phyloP scores from a whole-genome alignment of 2,797 vertebrate genomes.

The Vultur gryphus region DNA sequence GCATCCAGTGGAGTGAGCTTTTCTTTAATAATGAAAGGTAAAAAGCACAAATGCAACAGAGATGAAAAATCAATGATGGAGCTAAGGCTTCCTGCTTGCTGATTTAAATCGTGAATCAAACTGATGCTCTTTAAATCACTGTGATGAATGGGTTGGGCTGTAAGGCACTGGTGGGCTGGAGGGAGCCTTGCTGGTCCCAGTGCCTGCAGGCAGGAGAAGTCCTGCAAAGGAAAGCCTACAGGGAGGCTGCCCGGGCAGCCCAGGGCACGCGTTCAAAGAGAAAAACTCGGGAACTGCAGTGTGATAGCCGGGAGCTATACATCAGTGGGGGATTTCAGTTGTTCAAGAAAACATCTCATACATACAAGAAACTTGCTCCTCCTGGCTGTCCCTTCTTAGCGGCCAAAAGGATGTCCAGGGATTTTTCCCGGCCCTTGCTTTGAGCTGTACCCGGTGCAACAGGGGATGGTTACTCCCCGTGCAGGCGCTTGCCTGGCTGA shows the following conservation, averaged over 20 bases:
- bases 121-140: neutral
- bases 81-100: neutral
- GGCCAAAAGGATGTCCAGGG: neutral
- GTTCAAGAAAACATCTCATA: neutral
- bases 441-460: neutral
- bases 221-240: neutral
- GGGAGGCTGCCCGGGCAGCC: neutral
- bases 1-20: neutral
- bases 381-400: neutral
- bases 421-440: neutral
- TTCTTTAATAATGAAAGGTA: neutral
- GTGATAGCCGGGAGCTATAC: neutral
- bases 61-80: neutral
- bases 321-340: neutral
- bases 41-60: neutral
- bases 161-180: neutral
- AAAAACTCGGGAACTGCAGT: neutral
- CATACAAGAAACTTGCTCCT: neutral
- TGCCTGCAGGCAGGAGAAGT: neutral
- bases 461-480: neutral
- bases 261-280: neutral
- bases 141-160: neutral
- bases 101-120: neutral
- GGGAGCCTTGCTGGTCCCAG: neutral
- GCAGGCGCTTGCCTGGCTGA: neutral